Evolutionary conservation across 2,888 invertebrate genomes (phyloP).

Genomic region (Cecidostiba fungosa): DNA sequence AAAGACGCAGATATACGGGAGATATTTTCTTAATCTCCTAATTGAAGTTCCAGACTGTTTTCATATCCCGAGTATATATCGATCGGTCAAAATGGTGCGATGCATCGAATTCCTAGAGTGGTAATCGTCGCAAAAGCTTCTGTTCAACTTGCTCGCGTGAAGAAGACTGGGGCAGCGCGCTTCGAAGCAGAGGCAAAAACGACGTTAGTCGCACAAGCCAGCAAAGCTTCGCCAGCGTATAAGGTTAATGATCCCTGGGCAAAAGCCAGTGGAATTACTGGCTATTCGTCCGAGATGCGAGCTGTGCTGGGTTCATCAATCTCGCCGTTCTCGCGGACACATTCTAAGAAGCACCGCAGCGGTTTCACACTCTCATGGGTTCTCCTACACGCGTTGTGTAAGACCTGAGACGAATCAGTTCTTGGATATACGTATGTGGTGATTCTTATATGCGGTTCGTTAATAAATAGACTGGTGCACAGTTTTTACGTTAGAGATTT

Average conservation of each 20-base stretch:
- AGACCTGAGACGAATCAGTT: too few species aligned
- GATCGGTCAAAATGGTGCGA: not conserved
- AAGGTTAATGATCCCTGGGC: slow-evolving; percentile 42
- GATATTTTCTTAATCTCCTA: too few species aligned
- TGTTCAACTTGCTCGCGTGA: not conserved
- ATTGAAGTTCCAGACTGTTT: not conserved
- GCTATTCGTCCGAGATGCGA: slow-evolving; percentile 3
- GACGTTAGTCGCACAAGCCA: not conserved
- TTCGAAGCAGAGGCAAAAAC: slow-evolving; percentile 24
- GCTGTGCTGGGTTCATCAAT: slow-evolving; percentile 40
- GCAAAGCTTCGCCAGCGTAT: not conserved
- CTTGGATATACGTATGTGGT: too few species aligned
- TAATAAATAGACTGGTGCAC: too few species aligned
- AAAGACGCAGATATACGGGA: too few species aligned
- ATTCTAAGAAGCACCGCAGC: slow-evolving; percentile 7
- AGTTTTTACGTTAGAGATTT: too few species aligned
- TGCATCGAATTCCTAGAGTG: not conserved
- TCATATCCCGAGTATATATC: not conserved
- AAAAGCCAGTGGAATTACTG: slow-evolving; percentile 36
- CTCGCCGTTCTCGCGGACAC: not conserved
- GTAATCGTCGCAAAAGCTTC: slow-evolving; percentile 9
- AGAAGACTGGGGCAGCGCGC: not conserved
- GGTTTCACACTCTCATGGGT: not conserved
- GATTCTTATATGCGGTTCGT: too few species aligned
- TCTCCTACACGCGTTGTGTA: not conserved